Percentiles rank a stretch among this genome's conserved stretches.
Conservation (phyloP, 2,797 vertebrate genomes). For the Microchirus variegatus region DNA sequence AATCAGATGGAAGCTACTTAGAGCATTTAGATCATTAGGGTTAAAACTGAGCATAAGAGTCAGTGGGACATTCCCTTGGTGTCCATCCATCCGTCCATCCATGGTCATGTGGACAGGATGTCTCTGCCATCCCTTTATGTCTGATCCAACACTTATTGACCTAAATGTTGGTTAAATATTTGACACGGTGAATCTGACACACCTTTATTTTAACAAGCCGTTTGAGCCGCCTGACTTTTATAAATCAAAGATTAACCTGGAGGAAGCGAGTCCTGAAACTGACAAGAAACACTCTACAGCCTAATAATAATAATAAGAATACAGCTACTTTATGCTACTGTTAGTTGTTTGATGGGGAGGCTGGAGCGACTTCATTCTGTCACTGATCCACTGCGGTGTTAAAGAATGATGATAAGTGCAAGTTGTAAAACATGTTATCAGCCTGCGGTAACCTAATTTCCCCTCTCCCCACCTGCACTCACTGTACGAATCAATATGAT, state of each 20-base stretch:
- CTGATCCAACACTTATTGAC: not conserved
- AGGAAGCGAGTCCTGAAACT: not conserved
- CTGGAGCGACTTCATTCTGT: too few relatives aligned
- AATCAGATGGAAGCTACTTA: too few relatives aligned
- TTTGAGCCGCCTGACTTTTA: not conserved
- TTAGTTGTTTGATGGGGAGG: too few relatives aligned
- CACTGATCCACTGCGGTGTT: not conserved
- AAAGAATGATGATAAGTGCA: not conserved
- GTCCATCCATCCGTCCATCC: too few relatives aligned
- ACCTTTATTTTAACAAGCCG: not conserved
- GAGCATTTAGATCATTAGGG: too few relatives aligned
- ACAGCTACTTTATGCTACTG: too few relatives aligned
- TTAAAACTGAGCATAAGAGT: too few relatives aligned
- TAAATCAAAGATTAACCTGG: not conserved
- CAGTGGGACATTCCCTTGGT: too few relatives aligned
- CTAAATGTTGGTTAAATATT: not conserved
- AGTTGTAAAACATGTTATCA: not conserved
- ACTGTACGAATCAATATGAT: slow-evolving; percentile 23
- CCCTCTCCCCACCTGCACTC: slow-evolving; percentile 8
- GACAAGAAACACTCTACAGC: too few relatives aligned
- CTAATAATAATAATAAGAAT: too few relatives aligned
- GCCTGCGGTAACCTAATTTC: not conserved
- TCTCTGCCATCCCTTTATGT: too few relatives aligned
- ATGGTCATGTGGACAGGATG: too few relatives aligned
- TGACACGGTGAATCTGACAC: not conserved